Evolutionary conservation across 2,888 invertebrate species (phyloP).

Genomic region (Xiphydria camelus): DNA sequence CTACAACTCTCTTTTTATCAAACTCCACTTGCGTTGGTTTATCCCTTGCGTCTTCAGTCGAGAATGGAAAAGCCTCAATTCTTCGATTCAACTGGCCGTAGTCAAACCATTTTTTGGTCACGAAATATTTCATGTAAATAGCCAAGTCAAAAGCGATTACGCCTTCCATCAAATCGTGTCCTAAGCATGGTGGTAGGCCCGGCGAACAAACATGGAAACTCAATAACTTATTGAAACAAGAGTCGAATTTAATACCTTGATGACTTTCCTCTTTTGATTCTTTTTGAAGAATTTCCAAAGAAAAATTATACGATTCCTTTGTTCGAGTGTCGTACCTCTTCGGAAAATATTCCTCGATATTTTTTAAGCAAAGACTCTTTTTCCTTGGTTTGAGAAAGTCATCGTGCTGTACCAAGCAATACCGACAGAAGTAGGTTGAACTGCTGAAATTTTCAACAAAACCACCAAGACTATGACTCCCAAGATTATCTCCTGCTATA

Average conservation of each 20-base stretch:
- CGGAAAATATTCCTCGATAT: constrained; percentile 5
- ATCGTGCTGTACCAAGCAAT: constrained; percentile 22
- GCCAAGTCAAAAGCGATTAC: constrained; percentile 30
- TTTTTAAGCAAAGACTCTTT: not conserved
- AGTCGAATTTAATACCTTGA: constrained; percentile 32
- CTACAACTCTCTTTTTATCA: constrained; percentile 8
- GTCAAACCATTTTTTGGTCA: constrained; percentile 18
- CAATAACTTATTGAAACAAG: constrained; percentile 30
- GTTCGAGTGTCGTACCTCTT: constrained; percentile 8
- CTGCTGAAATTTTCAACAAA: constrained; percentile 26
- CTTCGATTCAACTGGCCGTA: constrained; percentile 3
- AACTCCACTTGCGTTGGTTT: constrained; percentile 10
- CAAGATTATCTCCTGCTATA: constrained; percentile 31
- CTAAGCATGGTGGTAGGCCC: constrained; percentile 38
- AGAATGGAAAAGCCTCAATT: constrained; percentile 14
- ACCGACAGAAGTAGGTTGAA: constrained; percentile 26
- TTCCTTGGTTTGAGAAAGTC: too few species aligned
- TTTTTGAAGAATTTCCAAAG: not conserved
- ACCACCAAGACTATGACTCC: constrained; percentile 27
- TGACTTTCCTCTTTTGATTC: not conserved
- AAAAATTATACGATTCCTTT: constrained; percentile 5
- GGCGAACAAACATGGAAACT: constrained; percentile 33
- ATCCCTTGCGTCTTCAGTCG: constrained; percentile 8
- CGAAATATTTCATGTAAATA: constrained; percentile 27
- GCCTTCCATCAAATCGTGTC: constrained; percentile 38